Conservation (phyloP, 2,888 invertebrate genomes). For the Ametastegia equiseti region DNA sequence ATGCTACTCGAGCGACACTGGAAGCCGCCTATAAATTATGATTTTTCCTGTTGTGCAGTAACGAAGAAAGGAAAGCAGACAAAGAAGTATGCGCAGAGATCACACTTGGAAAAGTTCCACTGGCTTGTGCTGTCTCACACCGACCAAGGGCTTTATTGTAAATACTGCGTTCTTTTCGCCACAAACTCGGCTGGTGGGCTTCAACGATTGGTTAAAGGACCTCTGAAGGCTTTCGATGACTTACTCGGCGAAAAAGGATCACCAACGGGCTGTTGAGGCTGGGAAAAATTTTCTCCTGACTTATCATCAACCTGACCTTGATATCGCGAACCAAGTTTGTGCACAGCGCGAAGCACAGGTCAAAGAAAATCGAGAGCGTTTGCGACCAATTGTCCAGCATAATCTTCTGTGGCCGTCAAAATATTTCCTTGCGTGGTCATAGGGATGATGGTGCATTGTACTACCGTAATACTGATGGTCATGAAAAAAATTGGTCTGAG, state of each 20-base stretch:
- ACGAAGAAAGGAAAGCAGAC: conserved; percentile 39
- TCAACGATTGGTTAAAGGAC: conserved; percentile 51
- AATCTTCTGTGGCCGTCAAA: conserved; percentile 60
- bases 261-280: conserved; percentile 49
- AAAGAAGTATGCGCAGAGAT: conserved; percentile 54
- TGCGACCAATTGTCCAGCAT: conserved; percentile 55
- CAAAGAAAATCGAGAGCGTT: conserved; percentile 50
- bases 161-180: conserved; percentile 52
- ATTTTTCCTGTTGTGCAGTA: conserved; percentile 49
- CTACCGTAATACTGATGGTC: background rate
- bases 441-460: conserved; percentile 48
- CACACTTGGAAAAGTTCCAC: conserved; percentile 55
- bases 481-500: background rate
- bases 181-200: conserved; percentile 44
- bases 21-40: conserved; percentile 49
- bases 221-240: conserved; percentile 51
- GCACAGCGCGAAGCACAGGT: conserved; percentile 41
- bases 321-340: conserved; percentile 45
- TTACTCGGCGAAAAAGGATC: conserved; percentile 50
- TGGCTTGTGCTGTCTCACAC: conserved; percentile 56
- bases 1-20: conserved; percentile 47
- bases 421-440: conserved; percentile 60
- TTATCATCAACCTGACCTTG: conserved; percentile 37
- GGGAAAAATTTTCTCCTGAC: conserved; percentile 50
- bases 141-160: conserved; percentile 54